Evolutionary conservation across 2,797 vertebrate species (phyloP).

Genomic region (Thripadectes ignobilis): DNA sequence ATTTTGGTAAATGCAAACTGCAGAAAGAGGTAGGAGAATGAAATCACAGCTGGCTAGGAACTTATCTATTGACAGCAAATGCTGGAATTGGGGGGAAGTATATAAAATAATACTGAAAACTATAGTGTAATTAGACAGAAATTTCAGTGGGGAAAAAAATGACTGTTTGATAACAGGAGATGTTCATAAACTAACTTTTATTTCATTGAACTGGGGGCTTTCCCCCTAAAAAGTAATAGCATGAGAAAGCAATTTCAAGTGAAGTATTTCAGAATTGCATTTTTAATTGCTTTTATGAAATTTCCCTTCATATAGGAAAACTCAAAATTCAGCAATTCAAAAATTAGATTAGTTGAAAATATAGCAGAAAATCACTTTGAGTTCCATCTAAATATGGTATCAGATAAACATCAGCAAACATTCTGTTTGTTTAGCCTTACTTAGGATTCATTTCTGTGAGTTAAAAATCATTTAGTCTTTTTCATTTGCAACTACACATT

Average conservation of each 20-base stretch:
- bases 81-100: fast-evolving
- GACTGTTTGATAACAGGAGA: background rate
- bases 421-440: background rate
- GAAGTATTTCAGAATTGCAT: background rate
- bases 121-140: background rate
- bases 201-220: background rate
- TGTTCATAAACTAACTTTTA: background rate
- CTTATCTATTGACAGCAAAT: background rate
- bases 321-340: background rate
- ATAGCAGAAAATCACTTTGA: background rate
- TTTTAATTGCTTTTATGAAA: background rate
- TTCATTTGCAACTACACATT: background rate
- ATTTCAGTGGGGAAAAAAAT: background rate
- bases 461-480: background rate
- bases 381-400: background rate
- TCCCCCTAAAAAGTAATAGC: background rate
- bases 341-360: background rate
- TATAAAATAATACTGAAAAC: background rate
- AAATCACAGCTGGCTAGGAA: background rate
- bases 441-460: background rate
- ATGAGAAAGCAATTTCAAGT: background rate
- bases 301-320: background rate
- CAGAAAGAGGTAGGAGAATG: background rate
- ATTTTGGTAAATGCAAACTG: background rate
- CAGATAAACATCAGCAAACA: background rate